phyloP scores from a whole-genome alignment of 2,888 invertebrate genomes.

The Cheilosia vulpina region DNA sequence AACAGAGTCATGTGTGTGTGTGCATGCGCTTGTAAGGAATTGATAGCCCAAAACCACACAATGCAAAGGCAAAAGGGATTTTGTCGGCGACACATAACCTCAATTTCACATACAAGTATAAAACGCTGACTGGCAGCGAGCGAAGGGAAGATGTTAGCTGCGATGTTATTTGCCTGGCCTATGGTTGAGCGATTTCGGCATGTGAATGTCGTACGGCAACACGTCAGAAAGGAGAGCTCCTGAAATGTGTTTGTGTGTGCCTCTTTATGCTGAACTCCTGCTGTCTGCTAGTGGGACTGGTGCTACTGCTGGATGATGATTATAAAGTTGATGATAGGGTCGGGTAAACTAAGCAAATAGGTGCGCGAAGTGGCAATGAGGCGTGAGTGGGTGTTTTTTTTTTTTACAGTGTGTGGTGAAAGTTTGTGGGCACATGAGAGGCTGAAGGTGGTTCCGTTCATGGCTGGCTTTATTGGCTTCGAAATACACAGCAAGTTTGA shows the following conservation, averaged over 20 bases:
- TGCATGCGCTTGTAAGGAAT: slow-evolving; percentile 48
- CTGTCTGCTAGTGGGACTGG: background rate
- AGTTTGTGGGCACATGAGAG: slow-evolving; percentile 1
- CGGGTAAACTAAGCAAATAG: slow-evolving; percentile 63
- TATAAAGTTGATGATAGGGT: slow-evolving; percentile 61
- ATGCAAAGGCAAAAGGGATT: slow-evolving; percentile 55
- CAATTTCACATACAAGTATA: slow-evolving; percentile 40
- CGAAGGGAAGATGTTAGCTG: slow-evolving; percentile 25
- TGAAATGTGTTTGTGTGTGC: background rate
- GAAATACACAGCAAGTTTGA: no score
- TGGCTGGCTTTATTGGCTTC: no score
- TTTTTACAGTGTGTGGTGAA: slow-evolving; percentile 16
- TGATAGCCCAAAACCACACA: slow-evolving; percentile 72
- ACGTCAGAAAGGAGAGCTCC: slow-evolving; percentile 23
- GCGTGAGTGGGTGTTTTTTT: slow-evolving; percentile 26
- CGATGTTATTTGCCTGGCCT: slow-evolving; percentile 46
- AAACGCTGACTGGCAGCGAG: background rate
- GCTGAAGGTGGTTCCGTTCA: background rate
- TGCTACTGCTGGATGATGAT: slow-evolving; percentile 28
- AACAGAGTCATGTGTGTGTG: slow-evolving; percentile 50
- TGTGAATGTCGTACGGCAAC: slow-evolving; percentile 23
- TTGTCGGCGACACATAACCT: slow-evolving; percentile 60
- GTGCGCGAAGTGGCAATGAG: slow-evolving; percentile 59
- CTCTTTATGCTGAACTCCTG: slow-evolving; percentile 18
- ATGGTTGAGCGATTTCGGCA: slow-evolving; percentile 39